Conservation (phyloP, 2,797 vertebrate genomes). For the Macrochelys suwanniensis region DNA sequence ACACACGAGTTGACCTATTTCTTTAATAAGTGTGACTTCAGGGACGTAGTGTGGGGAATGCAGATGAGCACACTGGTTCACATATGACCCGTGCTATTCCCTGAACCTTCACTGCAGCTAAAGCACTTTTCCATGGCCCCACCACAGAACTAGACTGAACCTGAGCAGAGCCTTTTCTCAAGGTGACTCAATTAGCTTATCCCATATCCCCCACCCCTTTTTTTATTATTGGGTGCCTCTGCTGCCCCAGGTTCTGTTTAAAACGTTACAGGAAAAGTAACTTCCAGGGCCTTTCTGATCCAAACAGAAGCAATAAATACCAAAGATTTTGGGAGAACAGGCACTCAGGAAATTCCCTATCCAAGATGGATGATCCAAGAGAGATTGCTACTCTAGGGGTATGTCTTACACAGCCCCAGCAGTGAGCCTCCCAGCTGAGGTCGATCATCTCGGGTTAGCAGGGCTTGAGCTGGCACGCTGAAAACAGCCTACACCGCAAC, state of each 20-base stretch:
- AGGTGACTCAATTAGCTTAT: neutral
- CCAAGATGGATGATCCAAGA: neutral
- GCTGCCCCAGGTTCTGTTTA: neutral
- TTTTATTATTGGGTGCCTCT: neutral
- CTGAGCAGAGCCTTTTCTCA: neutral
- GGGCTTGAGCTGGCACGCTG: too few species aligned
- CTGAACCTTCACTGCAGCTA: neutral
- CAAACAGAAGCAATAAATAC: neutral
- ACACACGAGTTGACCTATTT: neutral
- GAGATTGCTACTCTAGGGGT: neutral
- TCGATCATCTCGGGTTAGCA: neutral
- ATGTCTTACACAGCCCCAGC: neutral
- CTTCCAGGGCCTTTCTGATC: neutral
- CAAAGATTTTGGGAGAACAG: neutral
- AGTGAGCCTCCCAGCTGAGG: neutral
- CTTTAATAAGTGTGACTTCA: neutral
- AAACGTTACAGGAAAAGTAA: fast-evolving
- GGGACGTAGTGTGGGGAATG: neutral
- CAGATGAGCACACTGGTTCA: neutral
- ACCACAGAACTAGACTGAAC: neutral
- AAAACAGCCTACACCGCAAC: neutral
- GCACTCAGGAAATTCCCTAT: neutral
- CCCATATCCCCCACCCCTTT: neutral
- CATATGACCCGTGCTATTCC: neutral
- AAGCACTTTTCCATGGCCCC: neutral